Conservation (phyloP, 2,113 vertebrate genomes). For the Callopanchax toddi region DNA sequence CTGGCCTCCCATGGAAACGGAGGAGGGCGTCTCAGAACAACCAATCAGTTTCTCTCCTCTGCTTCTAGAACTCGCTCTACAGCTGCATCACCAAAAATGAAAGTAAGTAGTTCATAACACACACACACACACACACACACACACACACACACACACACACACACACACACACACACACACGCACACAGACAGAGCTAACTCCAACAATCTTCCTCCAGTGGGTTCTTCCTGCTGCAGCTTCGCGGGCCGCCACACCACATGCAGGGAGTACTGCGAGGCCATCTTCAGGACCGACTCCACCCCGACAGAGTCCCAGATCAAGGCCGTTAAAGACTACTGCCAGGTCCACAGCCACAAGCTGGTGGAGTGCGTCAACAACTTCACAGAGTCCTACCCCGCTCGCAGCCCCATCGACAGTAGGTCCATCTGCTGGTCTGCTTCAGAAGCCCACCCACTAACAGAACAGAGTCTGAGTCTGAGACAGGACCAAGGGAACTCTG, state of each 20-base stretch:
- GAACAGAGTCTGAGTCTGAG: too few species aligned
- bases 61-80: constrained; percentile 95
- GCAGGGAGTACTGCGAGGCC: constrained; percentile 96
- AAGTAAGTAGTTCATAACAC: constrained; percentile 84
- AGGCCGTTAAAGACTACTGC: constrained; percentile 93
- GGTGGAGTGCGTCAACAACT: constrained; percentile 94
- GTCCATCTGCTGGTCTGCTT: constrained; percentile 60
- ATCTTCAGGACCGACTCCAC: constrained; percentile 98
- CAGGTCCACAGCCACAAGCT: constrained; percentile 90
- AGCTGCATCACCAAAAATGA: constrained; percentile 99
- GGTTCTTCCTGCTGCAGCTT: constrained; percentile 96
- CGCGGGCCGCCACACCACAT: constrained; percentile 95
- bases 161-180: too few species aligned
- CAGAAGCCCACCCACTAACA: too few species aligned
- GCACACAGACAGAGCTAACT: too few species aligned
- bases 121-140: too few species aligned
- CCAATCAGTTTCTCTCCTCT: constrained; percentile 48
- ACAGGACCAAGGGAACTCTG: too few species aligned
- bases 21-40: too few species aligned
- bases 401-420: constrained; percentile 97
- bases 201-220: constrained; percentile 78
- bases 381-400: constrained; percentile 95
- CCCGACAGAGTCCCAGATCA: constrained; percentile 95
- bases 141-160: too few species aligned
- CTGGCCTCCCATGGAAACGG: too few species aligned